phyloP scores from a whole-genome alignment of 2,888 invertebrate genomes.

The Doris montereyensis region DNA sequence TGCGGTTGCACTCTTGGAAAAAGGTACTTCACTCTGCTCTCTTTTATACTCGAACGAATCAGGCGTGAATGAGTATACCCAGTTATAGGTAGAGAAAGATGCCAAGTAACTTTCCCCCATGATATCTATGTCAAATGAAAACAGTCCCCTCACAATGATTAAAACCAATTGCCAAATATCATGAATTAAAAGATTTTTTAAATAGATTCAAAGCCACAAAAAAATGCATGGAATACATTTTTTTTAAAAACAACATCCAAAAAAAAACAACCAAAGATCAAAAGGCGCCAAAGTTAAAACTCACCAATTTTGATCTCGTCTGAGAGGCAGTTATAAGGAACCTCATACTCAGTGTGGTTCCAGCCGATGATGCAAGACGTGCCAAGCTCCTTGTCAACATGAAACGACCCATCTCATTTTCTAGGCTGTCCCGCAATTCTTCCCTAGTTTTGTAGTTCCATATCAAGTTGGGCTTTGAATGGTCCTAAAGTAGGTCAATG shows the following conservation, averaged over 20 bases:
- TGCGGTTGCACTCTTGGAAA: too few relatives aligned
- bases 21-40: too few relatives aligned
- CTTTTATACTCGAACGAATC: too few relatives aligned
- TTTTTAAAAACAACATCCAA: background rate
- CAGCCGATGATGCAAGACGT: conserved; percentile 83
- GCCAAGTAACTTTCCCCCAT: too few relatives aligned
- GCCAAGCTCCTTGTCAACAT: conserved; percentile 87
- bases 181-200: background rate
- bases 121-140: too few relatives aligned
- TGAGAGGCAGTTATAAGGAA: conserved; percentile 90
- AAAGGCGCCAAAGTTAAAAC: background rate
- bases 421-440: conserved; percentile 91
- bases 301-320: conserved; percentile 94
- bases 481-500: conserved; percentile 83
- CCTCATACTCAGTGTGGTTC: conserved; percentile 98
- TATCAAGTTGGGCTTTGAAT: conserved; percentile 94
- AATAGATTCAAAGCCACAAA: background rate
- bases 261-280: background rate
- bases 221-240: background rate
- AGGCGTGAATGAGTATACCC: too few relatives aligned
- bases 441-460: conserved; percentile 99
- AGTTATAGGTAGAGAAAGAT: too few relatives aligned
- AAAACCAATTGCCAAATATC: too few relatives aligned
- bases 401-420: conserved; percentile 93
- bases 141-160: too few relatives aligned